Percentiles rank a stretch among this genome's conserved stretches.
phyloP scores from a whole-genome alignment of 2,797 vertebrate species.

The Enteromius mattozi region DNA sequence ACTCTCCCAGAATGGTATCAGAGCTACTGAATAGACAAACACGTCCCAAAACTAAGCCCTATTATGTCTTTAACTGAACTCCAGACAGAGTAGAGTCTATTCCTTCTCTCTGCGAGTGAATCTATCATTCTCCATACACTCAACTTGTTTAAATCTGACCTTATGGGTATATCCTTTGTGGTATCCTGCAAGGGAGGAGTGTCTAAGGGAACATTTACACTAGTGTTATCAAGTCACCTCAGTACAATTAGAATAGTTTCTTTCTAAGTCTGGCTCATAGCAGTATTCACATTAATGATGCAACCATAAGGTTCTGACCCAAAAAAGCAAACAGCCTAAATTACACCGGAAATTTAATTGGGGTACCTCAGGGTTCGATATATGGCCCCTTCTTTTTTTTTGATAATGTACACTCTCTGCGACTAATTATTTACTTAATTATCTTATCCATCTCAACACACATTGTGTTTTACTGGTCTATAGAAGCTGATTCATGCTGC shows the following conservation, averaged over 20 bases:
- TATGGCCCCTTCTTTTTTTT: neutral
- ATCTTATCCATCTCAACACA: neutral
- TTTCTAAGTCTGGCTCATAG: neutral
- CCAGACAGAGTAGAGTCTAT: neutral
- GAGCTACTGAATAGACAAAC: neutral
- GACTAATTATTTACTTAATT: neutral
- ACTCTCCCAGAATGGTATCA: neutral
- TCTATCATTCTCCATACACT: neutral
- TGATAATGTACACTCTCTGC: neutral
- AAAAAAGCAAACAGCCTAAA: neutral
- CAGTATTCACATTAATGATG: neutral
- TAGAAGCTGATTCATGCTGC: neutral
- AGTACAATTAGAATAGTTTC: neutral
- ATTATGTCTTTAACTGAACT: constrained; percentile 7
- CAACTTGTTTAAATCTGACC: neutral
- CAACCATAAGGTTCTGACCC: neutral
- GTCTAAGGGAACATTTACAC: neutral
- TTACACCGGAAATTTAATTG: neutral
- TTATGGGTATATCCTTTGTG: neutral
- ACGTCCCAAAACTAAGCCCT: neutral
- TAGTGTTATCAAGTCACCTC: neutral
- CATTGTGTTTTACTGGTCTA: neutral
- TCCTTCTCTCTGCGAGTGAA: neutral
- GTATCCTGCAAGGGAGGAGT: neutral
- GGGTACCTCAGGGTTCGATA: neutral